Conservation (phyloP, 2,888 invertebrate genomes). For the Dendrolimus houi region DNA sequence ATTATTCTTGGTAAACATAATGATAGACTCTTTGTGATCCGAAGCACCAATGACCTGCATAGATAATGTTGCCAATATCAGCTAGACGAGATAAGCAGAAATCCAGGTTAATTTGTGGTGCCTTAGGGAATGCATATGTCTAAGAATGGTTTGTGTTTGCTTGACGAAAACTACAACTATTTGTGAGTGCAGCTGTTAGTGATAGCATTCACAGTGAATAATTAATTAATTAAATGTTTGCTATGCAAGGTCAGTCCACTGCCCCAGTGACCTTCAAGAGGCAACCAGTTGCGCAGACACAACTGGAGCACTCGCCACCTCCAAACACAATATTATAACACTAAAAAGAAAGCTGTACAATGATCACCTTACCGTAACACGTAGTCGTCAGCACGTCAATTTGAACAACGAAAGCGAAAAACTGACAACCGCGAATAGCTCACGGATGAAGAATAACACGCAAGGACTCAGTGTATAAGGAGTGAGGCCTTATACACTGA, state of each 20-base stretch:
- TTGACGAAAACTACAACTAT: too few species aligned
- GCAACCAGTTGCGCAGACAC: slow-evolving; percentile 49
- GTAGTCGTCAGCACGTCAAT: not conserved
- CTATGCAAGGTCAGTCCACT: slow-evolving; percentile 34
- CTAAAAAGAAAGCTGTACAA: slow-evolving; percentile 35
- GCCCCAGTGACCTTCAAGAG: slow-evolving; percentile 61
- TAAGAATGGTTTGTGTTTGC: too few species aligned
- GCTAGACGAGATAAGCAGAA: too few species aligned
- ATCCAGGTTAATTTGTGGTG: too few species aligned
- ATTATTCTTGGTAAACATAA: too few species aligned
- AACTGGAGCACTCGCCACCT: slow-evolving; percentile 32
- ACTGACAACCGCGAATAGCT: not conserved
- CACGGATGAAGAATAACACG: not conserved
- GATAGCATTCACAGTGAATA: too few species aligned
- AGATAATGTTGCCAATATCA: too few species aligned
- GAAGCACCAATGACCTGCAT: too few species aligned
- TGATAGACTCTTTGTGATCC: too few species aligned
- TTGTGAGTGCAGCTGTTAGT: too few species aligned
- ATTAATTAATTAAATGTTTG: not conserved
- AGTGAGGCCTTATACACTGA: not conserved
- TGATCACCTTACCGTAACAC: slow-evolving; percentile 3
- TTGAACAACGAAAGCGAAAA: slow-evolving; percentile 1
- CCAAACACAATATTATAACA: slow-evolving; percentile 25
- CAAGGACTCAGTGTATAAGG: not conserved
- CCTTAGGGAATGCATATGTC: too few species aligned